Conservation (phyloP, 2,113 vertebrate genomes). For the Lanius ludovicianus region DNA sequence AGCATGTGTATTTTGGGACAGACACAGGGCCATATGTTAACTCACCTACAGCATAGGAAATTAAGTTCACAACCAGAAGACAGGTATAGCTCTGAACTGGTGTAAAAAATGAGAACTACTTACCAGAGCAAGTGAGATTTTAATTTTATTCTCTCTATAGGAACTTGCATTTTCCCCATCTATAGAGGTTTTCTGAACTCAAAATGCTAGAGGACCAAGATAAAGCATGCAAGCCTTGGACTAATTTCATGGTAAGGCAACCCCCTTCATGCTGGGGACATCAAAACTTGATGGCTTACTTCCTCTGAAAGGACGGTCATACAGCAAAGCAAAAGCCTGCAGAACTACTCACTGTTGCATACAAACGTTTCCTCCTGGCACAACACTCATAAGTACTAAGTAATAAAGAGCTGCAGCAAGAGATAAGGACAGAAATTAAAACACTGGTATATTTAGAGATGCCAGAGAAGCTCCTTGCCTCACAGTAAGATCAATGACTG, state of each 20-base stretch:
- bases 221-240: background rate
- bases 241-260: background rate
- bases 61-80: background rate
- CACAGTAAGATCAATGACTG: background rate
- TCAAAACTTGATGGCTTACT: background rate
- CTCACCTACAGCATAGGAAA: background rate
- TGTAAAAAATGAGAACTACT: fast-evolving
- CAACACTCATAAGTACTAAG: background rate
- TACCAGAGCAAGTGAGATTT: background rate
- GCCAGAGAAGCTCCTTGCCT: background rate
- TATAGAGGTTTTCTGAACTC: background rate
- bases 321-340: constrained; percentile 22
- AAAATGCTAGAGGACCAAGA: background rate
- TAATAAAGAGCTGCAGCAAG: background rate
- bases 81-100: background rate
- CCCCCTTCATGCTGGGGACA: background rate
- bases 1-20: background rate
- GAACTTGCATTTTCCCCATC: background rate
- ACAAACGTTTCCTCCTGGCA: constrained; percentile 21
- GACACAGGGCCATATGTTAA: background rate
- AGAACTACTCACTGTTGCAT: constrained; percentile 29
- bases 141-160: background rate
- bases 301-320: background rate
- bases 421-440: background rate
- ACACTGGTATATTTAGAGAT: background rate